Evolutionary conservation across 2,797 vertebrate genomes (phyloP), one percentile per base, ranked within the genome.

Genomic region (Peromyscus attwateri): DNA sequence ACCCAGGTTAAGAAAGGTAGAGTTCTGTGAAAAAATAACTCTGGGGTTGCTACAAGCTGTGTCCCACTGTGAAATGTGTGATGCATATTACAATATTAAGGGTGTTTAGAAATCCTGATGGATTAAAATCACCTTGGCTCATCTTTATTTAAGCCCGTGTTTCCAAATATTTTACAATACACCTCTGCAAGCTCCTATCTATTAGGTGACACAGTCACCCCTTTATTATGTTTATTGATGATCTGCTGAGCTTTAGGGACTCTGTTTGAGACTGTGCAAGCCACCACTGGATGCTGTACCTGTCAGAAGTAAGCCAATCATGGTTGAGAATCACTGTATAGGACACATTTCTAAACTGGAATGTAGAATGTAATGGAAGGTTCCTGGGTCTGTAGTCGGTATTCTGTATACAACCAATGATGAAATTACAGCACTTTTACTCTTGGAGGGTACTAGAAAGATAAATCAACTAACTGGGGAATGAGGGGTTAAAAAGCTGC

Each of bases 381-480:
- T n/a, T 62, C 52, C 7, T 84, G 6, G 25, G 19, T 71, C 87
- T 46, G 11, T 3, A 60, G 49, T 62, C 40, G 1, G 75, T 1
- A n/a, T 89, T 73, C 60, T 92, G 13, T 82, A 64, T 9, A 94
- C 19, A 34, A 55, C 62, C 19, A 66, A 43, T 91, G 87, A 91
- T 6, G 17, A 10, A 13, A 52, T 25, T 80, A 64, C 77, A 94
- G 40, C 34, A 62, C 21, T 40, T 80, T 89, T 96, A 25, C 40
- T 95, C 55, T 80, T 68, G 25, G 37, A 16, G 19, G 27, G 27
- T 83, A 29, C 70, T 87, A 95, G 57, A 89, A 97, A 94, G n/a
- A 40, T 25, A 87, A 25, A 92, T 12, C 31, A 84, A 91, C 7
- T 52, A 80, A 75, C 75, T 57, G 71, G 90, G 34, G 34, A 21